Percentiles rank a stretch among this genome's conserved stretches.
These are phyloP conservation scores for Stenchaetothrips biformis DNA, from an alignment of 2,888 invertebrate genomes.

Conservation along the genomic window DNA sequence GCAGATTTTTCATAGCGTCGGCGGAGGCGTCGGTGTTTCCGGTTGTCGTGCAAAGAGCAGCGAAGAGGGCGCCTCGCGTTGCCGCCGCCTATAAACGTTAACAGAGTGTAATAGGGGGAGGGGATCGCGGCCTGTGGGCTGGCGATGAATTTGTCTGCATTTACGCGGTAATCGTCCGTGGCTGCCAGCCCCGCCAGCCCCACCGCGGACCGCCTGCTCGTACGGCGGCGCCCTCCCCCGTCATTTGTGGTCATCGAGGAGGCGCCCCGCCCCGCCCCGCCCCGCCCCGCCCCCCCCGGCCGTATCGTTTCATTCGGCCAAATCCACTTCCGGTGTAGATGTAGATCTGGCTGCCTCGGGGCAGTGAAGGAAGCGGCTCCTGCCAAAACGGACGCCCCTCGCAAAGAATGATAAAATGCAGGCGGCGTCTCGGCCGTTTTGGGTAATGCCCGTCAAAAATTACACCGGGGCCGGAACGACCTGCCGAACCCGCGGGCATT, in stretches of 20 bases:
- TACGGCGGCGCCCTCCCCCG: neutral
- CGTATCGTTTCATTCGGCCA: constrained; percentile 3
- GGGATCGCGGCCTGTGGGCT: neutral
- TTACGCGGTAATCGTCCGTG: constrained; percentile 5
- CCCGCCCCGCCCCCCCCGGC: neutral
- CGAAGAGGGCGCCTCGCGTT: neutral
- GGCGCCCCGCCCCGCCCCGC: neutral
- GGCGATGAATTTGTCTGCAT: constrained; percentile 19
- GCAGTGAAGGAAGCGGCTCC: no score
- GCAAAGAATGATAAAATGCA: no score
- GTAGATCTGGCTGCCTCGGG: neutral
- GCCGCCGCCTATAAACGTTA: neutral
- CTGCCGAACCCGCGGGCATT: no score
- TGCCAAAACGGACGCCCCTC: no score
- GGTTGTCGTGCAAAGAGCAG: no score
- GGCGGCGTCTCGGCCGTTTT: no score
- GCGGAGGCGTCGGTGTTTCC: no score
- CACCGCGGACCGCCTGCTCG: neutral
- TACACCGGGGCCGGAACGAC: no score
- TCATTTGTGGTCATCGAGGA: constrained; percentile 11
- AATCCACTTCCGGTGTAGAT: constrained; percentile 8
- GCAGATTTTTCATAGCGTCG: no score
- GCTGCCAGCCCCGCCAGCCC: no score
- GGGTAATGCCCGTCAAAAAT: no score
- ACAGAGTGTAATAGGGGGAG: neutral